Percentiles rank a stretch among this genome's conserved stretches.
phyloP scores from a whole-genome alignment of 2,797 vertebrate species.

The Pangasius macronema region DNA sequence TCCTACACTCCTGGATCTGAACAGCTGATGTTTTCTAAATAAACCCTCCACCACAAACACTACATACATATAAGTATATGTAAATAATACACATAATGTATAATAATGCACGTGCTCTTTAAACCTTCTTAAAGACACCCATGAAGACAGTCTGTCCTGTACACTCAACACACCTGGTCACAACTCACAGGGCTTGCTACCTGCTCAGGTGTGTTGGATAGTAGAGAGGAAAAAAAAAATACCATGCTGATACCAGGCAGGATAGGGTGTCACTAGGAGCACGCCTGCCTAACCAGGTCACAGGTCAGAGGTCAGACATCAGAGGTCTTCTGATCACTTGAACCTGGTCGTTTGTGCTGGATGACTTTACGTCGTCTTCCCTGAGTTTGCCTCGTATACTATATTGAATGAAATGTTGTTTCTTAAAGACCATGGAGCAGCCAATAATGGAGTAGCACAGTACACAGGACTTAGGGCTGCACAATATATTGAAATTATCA shows the following conservation, averaged over 20 bases:
- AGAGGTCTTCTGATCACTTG: neutral
- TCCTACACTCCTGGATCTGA: neutral
- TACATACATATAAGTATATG: neutral
- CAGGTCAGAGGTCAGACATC: neutral
- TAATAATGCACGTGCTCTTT: too few species aligned
- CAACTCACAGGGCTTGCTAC: neutral
- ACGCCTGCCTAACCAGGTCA: neutral
- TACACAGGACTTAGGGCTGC: too few species aligned
- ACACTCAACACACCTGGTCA: neutral
- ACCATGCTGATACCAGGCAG: neutral
- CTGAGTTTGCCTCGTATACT: neutral
- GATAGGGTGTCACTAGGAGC: neutral
- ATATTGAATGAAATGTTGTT: neutral
- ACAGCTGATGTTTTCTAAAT: neutral
- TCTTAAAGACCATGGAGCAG: too few species aligned
- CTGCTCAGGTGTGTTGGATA: neutral
- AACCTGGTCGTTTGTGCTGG: neutral
- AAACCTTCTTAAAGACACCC: neutral
- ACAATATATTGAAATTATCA: too few species aligned
- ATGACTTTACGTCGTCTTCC: neutral
- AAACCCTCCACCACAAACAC: neutral
- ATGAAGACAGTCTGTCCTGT: neutral
- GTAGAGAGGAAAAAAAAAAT: neutral
- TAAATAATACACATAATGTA: neutral
- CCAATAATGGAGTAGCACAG: too few species aligned